A percentile compares a stretch with the other conserved stretches of the same genome.
phyloP scores from a whole-genome alignment of 2,113 vertebrate species.

The Apteryx owenii region DNA sequence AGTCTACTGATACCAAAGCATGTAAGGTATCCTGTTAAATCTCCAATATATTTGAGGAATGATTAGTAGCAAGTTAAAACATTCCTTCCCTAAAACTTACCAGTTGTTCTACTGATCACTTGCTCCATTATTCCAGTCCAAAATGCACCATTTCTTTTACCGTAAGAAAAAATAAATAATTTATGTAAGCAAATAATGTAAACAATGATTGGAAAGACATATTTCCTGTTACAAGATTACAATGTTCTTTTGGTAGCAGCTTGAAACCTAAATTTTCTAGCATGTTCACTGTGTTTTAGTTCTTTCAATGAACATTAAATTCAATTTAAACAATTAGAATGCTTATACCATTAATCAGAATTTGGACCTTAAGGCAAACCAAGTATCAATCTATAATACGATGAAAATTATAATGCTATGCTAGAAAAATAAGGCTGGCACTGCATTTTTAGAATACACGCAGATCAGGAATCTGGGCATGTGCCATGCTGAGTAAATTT shows the following conservation, averaged over 20 bases:
- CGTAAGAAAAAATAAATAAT: neutral
- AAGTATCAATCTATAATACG: rapidly evolving
- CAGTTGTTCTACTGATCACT: neutral
- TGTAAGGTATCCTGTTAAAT: neutral
- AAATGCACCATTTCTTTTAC: neutral
- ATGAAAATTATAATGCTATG: neutral
- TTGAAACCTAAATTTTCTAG: neutral
- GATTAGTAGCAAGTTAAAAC: neutral
- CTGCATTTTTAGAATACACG: neutral
- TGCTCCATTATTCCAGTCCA: neutral
- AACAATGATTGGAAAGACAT: neutral
- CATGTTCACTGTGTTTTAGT: neutral
- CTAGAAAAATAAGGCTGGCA: neutral
- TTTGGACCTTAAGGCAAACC: neutral
- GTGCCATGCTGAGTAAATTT: neutral
- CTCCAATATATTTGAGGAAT: neutral
- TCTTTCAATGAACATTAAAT: neutral
- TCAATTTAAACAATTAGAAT: neutral
- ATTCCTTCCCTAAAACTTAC: neutral
- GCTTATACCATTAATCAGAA: neutral
- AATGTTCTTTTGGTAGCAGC: neutral
- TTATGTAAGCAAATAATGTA: neutral
- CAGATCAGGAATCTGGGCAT: neutral
- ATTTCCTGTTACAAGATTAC: neutral
- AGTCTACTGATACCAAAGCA: neutral